These are phyloP conservation scores for Turritopsis dohrnii DNA, from an alignment of 30 jellyfish, hydroid and myxozoan genomes.

Conservation along the genomic window DNA sequence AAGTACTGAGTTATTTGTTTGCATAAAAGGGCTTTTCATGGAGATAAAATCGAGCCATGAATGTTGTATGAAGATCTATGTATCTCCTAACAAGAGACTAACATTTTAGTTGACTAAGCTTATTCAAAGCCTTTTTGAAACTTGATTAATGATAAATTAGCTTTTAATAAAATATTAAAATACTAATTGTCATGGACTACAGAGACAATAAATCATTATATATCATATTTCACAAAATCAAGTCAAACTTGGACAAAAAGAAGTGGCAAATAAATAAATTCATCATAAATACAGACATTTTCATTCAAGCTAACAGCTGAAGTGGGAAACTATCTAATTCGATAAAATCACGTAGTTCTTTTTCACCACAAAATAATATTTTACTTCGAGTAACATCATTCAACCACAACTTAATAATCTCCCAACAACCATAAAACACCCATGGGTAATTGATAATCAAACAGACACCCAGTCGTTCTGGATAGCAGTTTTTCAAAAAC, in stretches of 20 bases:
- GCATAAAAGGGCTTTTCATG: too few species aligned
- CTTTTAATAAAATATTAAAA: too few species aligned
- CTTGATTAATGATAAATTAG: too few species aligned
- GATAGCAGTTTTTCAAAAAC: conserved; percentile 90
- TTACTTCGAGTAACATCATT: conserved; percentile 92
- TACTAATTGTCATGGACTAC: too few species aligned
- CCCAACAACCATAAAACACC: conserved; percentile 95
- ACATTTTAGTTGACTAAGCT: too few species aligned
- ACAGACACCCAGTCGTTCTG: conserved; percentile 93
- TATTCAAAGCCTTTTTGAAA: too few species aligned
- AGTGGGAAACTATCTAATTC: conserved; percentile 41
- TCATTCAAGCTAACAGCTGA: background rate
- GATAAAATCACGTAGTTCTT: conserved; percentile 67
- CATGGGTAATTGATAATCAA: conserved; percentile 80
- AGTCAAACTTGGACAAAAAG: background rate
- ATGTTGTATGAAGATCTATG: too few species aligned
- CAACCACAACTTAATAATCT: conserved; percentile 72
- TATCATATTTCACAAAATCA: too few species aligned
- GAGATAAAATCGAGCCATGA: too few species aligned
- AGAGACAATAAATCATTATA: too few species aligned
- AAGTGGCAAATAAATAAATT: background rate
- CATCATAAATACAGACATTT: background rate
- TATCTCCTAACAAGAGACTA: too few species aligned
- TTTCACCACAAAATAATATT: conserved; percentile 59
- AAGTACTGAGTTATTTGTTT: too few species aligned